phyloP scores from a whole-genome alignment of 1,140 invertebrate species.

The Leptestheria dahalacensis region DNA sequence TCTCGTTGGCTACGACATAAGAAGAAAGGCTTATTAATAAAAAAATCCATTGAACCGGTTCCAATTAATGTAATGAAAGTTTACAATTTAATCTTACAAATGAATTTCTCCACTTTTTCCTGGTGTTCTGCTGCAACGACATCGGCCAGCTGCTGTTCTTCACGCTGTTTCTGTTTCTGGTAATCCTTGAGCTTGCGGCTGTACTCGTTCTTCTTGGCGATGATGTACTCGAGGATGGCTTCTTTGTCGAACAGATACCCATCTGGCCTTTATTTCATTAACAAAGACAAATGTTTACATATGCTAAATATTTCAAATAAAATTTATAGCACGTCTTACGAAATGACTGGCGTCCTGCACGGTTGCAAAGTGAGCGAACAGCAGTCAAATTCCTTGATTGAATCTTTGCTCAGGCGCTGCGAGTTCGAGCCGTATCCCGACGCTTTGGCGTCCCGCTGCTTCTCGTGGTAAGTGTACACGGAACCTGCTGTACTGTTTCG shows the following conservation, averaged over 20 bases:
- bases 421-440: slow-evolving; percentile 43
- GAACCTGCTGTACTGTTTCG: slow-evolving; percentile 95
- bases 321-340: slow-evolving; percentile 37
- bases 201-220: slow-evolving; percentile 88
- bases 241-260: slow-evolving; percentile 96
- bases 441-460: slow-evolving; percentile 82
- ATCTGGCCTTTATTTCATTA: slow-evolving; percentile 44
- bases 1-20: neutral
- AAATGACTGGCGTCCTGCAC: slow-evolving; percentile 73
- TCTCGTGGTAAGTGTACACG: slow-evolving; percentile 97
- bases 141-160: slow-evolving; percentile 42
- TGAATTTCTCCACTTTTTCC: slow-evolving; percentile 54
- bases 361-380: slow-evolving; percentile 94
- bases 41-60: no score
- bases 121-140: slow-evolving; percentile 50
- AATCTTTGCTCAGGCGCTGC: slow-evolving; percentile 84
- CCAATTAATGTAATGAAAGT: neutral
- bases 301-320: neutral
- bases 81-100: slow-evolving; percentile 24
- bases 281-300: neutral
- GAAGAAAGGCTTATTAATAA: slow-evolving; percentile 8
- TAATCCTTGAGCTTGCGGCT: slow-evolving; percentile 80
- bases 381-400: slow-evolving; percentile 94
- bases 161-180: slow-evolving; percentile 61
- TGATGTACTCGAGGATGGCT: slow-evolving; percentile 87